Percentiles rank a stretch among this genome's conserved stretches.
Evolutionary conservation across 2,113 vertebrate species (phyloP).

Genomic region (Psilopsiagon aymara): DNA sequence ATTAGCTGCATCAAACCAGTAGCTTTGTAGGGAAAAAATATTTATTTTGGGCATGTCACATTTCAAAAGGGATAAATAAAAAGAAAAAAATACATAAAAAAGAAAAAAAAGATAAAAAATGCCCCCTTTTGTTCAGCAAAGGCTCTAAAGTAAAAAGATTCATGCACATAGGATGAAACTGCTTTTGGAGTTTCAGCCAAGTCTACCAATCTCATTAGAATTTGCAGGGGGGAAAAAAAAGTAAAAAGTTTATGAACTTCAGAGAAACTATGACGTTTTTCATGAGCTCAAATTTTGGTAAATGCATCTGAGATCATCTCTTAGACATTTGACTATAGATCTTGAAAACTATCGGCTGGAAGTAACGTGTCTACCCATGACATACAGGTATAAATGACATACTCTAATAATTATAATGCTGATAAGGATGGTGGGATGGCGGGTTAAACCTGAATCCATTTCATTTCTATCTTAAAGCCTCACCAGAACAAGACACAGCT

Average conservation of each 20-base stretch:
- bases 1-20: not conserved
- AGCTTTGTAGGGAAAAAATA: not conserved
- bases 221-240: fast-evolving
- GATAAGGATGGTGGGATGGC: not conserved
- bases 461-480: not conserved
- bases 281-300: not conserved
- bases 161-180: not conserved
- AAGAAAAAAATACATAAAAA: not conserved
- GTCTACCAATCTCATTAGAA: not conserved
- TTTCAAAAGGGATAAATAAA: not conserved
- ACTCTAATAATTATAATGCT: not conserved
- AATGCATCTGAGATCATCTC: not conserved
- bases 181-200: not conserved
- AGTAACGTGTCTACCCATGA: not conserved
- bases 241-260: not conserved
- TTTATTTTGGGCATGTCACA: not conserved
- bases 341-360: not conserved
- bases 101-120: not conserved
- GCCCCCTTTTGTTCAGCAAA: not conserved
- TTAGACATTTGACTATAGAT: not conserved
- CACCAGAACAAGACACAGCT: not conserved
- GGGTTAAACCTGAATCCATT: not conserved
- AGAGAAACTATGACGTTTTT: not conserved
- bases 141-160: not conserved
- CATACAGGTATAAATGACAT: too few species aligned